Conservation (phyloP, 2,797 vertebrate genomes). For the Varecia variegata region DNA sequence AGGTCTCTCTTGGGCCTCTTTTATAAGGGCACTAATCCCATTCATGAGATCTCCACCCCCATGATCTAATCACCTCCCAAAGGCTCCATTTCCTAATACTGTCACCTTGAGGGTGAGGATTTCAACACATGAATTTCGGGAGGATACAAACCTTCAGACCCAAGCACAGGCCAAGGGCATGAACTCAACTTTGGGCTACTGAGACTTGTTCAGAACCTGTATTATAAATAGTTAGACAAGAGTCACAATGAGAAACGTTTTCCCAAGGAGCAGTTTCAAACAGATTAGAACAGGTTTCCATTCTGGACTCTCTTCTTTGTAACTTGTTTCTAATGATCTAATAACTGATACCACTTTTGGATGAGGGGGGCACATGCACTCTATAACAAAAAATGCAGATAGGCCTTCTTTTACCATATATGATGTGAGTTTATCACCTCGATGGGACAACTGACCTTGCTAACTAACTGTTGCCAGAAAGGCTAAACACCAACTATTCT, state of each 20-base stretch:
- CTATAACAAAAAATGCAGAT: not conserved
- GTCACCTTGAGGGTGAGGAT: not conserved
- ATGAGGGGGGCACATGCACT: not conserved
- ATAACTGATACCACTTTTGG: not conserved
- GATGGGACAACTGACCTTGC: not conserved
- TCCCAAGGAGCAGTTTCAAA: not conserved
- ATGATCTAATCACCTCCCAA: not conserved
- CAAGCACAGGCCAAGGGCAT: not conserved
- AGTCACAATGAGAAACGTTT: not conserved
- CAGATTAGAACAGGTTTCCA: conserved; percentile 9
- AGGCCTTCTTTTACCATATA: not conserved
- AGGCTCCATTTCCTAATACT: not conserved
- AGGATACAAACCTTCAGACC: not conserved
- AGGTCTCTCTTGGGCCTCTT: not conserved
- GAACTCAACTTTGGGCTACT: not conserved
- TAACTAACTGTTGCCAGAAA: not conserved
- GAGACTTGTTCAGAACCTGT: not conserved
- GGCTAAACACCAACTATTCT: not conserved
- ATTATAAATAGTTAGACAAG: not conserved
- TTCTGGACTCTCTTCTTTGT: not conserved
- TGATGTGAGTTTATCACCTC: not conserved
- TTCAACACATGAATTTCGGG: not conserved
- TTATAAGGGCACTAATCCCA: not conserved
- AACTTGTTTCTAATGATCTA: not conserved
- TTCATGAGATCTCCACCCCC: not conserved